Evolutionary conservation across 2,888 invertebrate species (phyloP).

Genomic region (Lomographa bimaculata): DNA sequence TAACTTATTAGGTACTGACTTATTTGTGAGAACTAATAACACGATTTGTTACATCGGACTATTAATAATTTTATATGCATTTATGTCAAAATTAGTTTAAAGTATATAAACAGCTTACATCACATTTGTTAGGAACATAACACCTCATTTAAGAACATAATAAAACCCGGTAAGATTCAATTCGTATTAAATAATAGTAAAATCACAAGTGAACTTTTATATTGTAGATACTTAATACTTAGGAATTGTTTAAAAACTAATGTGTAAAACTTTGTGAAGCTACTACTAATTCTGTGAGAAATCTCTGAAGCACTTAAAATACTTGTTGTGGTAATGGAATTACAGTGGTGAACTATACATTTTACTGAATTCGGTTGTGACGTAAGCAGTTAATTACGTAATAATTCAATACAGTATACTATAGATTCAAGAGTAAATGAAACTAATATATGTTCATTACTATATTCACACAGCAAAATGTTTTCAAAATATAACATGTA

Average conservation of each 20-base stretch:
- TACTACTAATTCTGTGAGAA: constrained; percentile 14
- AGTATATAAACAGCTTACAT: constrained; percentile 35
- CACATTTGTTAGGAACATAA: constrained; percentile 32
- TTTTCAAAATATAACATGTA: background rate
- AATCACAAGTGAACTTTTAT: background rate
- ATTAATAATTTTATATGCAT: constrained; percentile 23
- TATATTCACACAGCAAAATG: background rate
- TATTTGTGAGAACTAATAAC: constrained; percentile 50
- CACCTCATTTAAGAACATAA: constrained; percentile 4
- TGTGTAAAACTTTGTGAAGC: background rate
- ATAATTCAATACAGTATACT: background rate
- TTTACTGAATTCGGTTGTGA: constrained; percentile 26
- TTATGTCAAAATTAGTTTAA: constrained; percentile 13
- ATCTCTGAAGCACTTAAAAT: constrained; percentile 8
- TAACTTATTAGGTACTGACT: constrained; percentile 67
- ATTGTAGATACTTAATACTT: background rate
- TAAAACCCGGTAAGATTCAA: background rate
- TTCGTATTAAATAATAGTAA: background rate
- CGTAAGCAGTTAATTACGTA: constrained; percentile 29
- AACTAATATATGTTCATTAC: too few relatives aligned
- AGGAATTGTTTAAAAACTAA: background rate
- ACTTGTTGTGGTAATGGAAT: constrained; percentile 3
- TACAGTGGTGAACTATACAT: constrained; percentile 12
- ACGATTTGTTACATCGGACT: constrained; percentile 25
- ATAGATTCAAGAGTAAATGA: background rate